Conservation (phyloP, 1,140 invertebrate genomes). For the Penaeus chinensis region DNA sequence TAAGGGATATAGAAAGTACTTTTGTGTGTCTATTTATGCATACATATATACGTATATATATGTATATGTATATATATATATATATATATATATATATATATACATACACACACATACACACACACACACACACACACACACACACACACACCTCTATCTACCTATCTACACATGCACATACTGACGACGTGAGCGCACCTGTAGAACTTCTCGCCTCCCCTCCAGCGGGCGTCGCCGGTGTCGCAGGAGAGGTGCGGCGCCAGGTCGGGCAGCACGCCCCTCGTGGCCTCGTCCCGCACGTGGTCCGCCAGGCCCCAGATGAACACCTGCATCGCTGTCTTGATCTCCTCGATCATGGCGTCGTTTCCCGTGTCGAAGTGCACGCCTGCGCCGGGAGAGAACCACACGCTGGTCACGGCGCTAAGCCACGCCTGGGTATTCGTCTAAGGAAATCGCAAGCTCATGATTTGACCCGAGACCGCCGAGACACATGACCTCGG, state of each 20-base stretch:
- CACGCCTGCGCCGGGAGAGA: conserved; percentile 75
- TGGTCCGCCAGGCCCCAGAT: conserved; percentile 86
- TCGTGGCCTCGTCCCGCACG: conserved; percentile 42
- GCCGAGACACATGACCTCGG: too few species aligned
- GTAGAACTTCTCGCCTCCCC: conserved; percentile 59
- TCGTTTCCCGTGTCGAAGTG: conserved; percentile 89
- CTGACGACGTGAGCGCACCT: conserved; percentile 17
- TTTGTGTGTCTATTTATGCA: too few species aligned
- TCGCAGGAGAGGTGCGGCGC: conserved; percentile 53
- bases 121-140: too few species aligned
- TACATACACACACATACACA: neutral
- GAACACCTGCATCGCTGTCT: conserved; percentile 90
- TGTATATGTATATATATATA: neutral
- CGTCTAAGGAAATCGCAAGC: too few species aligned
- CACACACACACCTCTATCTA: too few species aligned
- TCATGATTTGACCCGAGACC: too few species aligned
- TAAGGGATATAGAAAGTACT: too few species aligned
- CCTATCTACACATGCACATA: too few species aligned
- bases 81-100: neutral
- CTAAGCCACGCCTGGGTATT: too few species aligned
- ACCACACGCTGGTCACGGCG: neutral
- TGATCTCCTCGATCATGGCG: conserved; percentile 85
- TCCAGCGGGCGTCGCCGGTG: conserved; percentile 61
- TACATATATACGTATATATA: too few species aligned
- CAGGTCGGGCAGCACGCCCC: conserved; percentile 49